Conservation (phyloP, 2,797 vertebrate species). For the Catostomus latipinnis region DNA sequence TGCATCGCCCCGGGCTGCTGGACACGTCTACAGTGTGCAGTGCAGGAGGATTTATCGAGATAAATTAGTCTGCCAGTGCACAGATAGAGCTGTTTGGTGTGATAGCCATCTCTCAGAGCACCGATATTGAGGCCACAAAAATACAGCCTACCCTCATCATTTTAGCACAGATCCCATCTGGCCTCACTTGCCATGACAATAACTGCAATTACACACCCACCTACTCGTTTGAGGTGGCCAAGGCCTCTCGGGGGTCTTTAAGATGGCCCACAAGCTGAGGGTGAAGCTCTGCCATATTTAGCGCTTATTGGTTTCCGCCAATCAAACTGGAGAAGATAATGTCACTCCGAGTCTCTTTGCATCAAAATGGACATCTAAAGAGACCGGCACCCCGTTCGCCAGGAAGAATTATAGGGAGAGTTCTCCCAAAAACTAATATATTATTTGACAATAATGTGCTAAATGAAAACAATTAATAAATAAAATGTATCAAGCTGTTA, state of each 20-base stretch:
- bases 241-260: slow-evolving; percentile 64
- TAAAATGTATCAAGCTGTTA: no score
- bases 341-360: slow-evolving; percentile 56
- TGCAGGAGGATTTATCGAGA: slow-evolving; percentile 29
- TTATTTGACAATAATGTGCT: no score
- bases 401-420: not conserved
- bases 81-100: slow-evolving; percentile 23
- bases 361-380: not conserved
- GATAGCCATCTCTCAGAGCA: slow-evolving; percentile 46
- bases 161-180: slow-evolving; percentile 71
- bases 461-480: no score
- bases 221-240: slow-evolving; percentile 43
- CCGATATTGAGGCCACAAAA: slow-evolving; percentile 12
- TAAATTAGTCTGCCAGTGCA: slow-evolving; percentile 30
- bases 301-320: slow-evolving; percentile 62
- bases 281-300: slow-evolving; percentile 42
- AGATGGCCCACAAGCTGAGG: slow-evolving; percentile 8
- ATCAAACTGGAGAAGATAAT: slow-evolving; percentile 52
- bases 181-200: slow-evolving; percentile 63
- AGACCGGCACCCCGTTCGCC: no score
- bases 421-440: slow-evolving; percentile 8
- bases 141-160: slow-evolving; percentile 55
- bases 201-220: slow-evolving; percentile 71
- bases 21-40: slow-evolving; percentile 22
- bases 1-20: not conserved